phyloP scores from a whole-genome alignment of 2,797 vertebrate species.

The Sitta carolinensis region DNA sequence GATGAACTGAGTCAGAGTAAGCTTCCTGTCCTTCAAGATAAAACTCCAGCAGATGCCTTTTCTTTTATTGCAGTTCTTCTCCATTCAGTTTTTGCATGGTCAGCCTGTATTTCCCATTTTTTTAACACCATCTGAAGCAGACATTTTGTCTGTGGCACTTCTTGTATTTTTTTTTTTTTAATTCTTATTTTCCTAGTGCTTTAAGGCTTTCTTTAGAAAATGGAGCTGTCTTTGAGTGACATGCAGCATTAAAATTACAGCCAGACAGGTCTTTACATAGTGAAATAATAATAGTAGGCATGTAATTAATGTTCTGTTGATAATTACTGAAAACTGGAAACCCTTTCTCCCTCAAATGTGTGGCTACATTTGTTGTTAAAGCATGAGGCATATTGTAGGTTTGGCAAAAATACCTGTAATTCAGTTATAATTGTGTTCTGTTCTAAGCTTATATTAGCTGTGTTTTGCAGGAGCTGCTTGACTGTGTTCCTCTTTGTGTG shows the following conservation, averaged over 20 bases:
- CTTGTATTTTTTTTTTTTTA: not conserved
- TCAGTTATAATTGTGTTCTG: not conserved
- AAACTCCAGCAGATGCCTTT: not conserved
- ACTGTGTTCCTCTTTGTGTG: not conserved
- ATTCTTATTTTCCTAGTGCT: not conserved
- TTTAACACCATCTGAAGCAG: not conserved
- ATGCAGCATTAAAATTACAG: not conserved
- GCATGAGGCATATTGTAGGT: not conserved
- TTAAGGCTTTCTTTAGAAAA: not conserved
- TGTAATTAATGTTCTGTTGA: not conserved
- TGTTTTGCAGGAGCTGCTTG: not conserved
- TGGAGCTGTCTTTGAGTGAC: not conserved
- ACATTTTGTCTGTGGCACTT: not conserved
- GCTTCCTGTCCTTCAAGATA: not conserved
- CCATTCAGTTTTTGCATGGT: not conserved
- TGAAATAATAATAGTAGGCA: not conserved
- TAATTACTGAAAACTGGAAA: not conserved
- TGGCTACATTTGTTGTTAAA: not conserved
- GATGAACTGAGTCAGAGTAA: not conserved
- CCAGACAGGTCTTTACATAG: not conserved
- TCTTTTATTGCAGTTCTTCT: not conserved
- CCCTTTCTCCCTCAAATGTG: not conserved
- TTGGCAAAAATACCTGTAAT: conserved; percentile 7
- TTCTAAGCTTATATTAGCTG: not conserved
- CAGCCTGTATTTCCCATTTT: not conserved